Evolutionary conservation across 2,888 invertebrate genomes (phyloP).

Genomic region (Tipula unca): DNA sequence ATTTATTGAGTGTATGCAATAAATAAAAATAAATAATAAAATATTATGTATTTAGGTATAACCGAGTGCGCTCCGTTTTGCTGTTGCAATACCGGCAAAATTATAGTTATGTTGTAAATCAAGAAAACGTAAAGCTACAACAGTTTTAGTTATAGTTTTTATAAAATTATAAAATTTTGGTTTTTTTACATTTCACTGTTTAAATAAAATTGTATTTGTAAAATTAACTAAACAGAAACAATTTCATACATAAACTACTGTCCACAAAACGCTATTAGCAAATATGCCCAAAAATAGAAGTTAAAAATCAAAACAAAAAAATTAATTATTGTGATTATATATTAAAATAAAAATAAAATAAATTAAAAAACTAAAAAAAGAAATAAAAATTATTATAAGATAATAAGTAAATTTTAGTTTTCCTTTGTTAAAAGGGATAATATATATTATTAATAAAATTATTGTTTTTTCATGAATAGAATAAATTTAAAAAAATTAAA

Average conservation of each 20-base stretch:
- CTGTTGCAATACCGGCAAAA: not conserved
- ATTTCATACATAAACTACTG: not conserved
- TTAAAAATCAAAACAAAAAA: not conserved
- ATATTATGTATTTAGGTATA: not conserved
- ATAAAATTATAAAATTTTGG: not conserved
- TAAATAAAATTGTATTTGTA: not conserved
- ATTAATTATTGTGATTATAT: conserved; percentile 9
- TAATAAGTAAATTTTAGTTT: not conserved
- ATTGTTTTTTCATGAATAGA: conserved; percentile 8
- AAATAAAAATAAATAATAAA: not conserved
- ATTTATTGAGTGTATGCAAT: not conserved
- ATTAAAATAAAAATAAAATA: not conserved
- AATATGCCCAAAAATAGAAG: not conserved
- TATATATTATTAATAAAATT: not conserved
- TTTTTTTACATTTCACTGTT: not conserved
- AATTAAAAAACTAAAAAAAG: not conserved
- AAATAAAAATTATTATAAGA: not conserved
- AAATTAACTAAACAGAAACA: not conserved
- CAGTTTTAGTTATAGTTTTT: not conserved
- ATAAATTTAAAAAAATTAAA: no score
- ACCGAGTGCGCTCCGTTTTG: not conserved
- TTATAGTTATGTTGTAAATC: not conserved
- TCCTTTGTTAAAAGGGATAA: not conserved
- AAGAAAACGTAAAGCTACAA: not conserved
- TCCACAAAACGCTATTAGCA: not conserved